Conservation (phyloP, 2,113 vertebrate species). For the Mellivora capensis region DNA sequence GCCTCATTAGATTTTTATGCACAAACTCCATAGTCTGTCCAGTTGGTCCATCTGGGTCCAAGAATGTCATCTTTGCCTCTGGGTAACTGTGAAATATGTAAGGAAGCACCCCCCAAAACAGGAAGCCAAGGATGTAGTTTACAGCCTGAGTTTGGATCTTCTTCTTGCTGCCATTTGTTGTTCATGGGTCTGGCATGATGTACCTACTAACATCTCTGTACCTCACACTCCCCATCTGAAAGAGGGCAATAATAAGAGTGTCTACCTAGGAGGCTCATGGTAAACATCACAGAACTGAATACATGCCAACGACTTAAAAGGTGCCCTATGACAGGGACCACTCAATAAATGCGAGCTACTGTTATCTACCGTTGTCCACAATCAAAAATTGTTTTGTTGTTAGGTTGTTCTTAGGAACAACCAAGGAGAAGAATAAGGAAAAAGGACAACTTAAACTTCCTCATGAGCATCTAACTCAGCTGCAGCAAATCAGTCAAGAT, state of each 20-base stretch:
- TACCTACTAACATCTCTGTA: neutral
- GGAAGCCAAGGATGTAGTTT: neutral
- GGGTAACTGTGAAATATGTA: neutral
- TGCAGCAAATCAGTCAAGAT: slow-evolving; percentile 14
- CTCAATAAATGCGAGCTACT: neutral
- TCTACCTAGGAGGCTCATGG: neutral
- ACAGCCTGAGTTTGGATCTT: neutral
- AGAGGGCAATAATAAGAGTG: neutral
- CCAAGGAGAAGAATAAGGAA: neutral
- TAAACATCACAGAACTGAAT: neutral
- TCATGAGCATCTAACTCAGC: neutral
- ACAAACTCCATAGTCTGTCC: neutral
- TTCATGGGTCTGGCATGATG: neutral
- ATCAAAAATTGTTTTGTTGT: too few relatives aligned
- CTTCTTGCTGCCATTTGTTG: neutral
- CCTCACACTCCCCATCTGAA: neutral
- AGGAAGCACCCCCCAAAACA: neutral
- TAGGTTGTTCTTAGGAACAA: slow-evolving; percentile 14
- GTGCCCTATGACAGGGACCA: neutral
- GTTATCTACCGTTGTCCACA: neutral
- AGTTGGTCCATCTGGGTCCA: neutral
- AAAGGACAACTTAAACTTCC: neutral
- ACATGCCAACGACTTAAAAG: neutral
- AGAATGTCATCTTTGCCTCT: neutral
- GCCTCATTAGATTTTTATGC: neutral